Base-by-base conservation (phyloP, 2,113 vertebrate species). In the Lagopus muta region DNA sequence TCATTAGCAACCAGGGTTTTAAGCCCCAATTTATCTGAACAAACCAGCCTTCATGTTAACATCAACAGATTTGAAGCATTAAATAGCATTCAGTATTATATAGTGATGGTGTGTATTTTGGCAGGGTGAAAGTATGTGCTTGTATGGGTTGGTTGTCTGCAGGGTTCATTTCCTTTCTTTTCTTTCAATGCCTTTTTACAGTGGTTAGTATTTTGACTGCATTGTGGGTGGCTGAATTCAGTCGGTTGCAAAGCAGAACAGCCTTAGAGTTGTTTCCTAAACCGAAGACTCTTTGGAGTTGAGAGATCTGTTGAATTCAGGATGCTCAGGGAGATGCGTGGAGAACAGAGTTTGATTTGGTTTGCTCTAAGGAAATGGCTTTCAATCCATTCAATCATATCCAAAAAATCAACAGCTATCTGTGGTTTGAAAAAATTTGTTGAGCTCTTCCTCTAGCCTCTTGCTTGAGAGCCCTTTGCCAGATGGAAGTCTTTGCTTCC, bases 131-230 rank as follows among this genome's bases (percentile, higher is more conserved):
- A 71, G 10, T 73, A 28, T 77, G 65, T 55, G 60, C 38, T 62
- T 70, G 20, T 64, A 71, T 40, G 73, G 57, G 22, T 71, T 89
- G n/a, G 14, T 80, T 86, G 91, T 91, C 64, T 88, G 60, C 52
- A 43, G 61, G 34, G 82, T 91, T 93, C 32, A 48, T 89, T 89
- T 91, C 70, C 61, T 82, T 93, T 84, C 57, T 74, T 91, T 77
- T 84, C 67, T 47, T 92, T 88, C 80, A 62, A 89, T 85, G 83
- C 7, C 25, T 88, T 93, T 82, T 77, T 82, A 22, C 55, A 64
- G 82, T 38, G 38, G 17, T 84, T 84, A 89, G 55, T 65, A 27
- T 91, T 91, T 87, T 88, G 61, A 69, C 80, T 82, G 57, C 48
- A 17, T 61, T 86, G 88, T 83, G 66, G 28, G 74, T 78, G 36